Evolutionary conservation across 64 coral and sea anemone genomes (phyloP).

Genomic region (Orbicella faveolata): DNA sequence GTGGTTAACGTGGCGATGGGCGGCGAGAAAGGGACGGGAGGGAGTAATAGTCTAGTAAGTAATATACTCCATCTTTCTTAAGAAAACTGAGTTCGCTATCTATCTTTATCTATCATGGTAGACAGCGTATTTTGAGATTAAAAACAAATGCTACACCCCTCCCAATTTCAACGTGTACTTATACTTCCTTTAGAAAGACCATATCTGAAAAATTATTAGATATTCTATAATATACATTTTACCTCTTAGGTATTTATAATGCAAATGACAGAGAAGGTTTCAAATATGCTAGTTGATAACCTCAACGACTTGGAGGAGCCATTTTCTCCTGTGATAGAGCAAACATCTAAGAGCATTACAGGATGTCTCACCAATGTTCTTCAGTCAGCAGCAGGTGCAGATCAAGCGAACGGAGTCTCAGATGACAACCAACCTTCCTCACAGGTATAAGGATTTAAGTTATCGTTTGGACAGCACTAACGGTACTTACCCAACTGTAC

Average conservation of each 20-base stretch:
- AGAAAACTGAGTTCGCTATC: too few relatives aligned
- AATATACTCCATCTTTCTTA: too few relatives aligned
- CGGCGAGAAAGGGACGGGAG: not conserved
- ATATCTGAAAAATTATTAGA: too few relatives aligned
- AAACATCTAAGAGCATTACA: not conserved
- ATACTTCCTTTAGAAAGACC: too few relatives aligned
- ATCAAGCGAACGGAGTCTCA: not conserved
- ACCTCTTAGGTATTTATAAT: not conserved
- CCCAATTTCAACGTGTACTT: too few relatives aligned
- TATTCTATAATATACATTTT: not conserved
- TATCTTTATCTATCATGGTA: too few relatives aligned
- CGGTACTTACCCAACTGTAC: too few relatives aligned
- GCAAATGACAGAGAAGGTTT: not conserved
- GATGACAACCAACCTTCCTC: not conserved
- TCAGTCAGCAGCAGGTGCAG: not conserved
- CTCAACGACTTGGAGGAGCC: slow-evolving; percentile 16
- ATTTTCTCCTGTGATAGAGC: not conserved
- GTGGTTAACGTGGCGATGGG: not conserved
- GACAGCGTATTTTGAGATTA: too few relatives aligned
- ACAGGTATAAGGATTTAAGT: not conserved
- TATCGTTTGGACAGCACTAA: too few relatives aligned
- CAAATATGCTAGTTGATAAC: not conserved
- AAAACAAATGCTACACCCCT: too few relatives aligned
- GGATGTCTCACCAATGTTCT: slow-evolving; percentile 6
- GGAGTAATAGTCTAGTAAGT: not conserved